Base-by-base conservation (phyloP, 2,797 vertebrate species). In the Rachycentron canadum region DNA sequence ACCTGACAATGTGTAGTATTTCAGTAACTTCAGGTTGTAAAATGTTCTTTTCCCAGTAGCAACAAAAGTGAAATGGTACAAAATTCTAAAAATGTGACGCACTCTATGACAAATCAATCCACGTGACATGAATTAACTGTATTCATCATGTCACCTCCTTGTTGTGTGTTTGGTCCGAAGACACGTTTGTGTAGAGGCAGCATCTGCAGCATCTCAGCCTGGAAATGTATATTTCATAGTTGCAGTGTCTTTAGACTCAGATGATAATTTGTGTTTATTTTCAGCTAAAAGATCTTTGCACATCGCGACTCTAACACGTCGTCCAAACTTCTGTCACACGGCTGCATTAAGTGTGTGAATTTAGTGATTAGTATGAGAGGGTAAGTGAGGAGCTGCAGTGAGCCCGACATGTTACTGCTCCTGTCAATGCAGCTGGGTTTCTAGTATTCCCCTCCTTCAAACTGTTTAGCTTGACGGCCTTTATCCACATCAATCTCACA, bases 391-490 rank as follows among this genome's bases (percentile, higher is more conserved):
- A 80, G 86, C 81, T 11, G 82, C 38, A 23, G 40, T 79, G 69
- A 52, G 59, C 19, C 58, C 32, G 28, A 65, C 72, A 50, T 79
- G 82, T 85, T 84, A 82, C 84, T 79, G 12, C 76, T 88, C 58
- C 75, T 49, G 81, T 87, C 81, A 66, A 62, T 83, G 89, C 90
- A 94, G 93, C 91, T 93, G 92, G 78, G 65, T 75, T 86, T 86
- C 86, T 87, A 83, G 66, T 88, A 67, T 82, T 84, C 83, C 73
- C 79, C 87, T 87, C 77, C 86, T 91, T 90, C 81, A 91, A 88
- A 90, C 82, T 94, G 92, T 94, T 93, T 94, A 91, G 88, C 75
- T 86, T 61, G 85, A 90, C 76, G 52, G 78, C 79, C 80, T 92
- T 83, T 75, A 85, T 86, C 78, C 75, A 23, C 89, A 93, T 94